Conservation (phyloP, 1,140 invertebrate genomes). For the Drosophila arawakana region DNA sequence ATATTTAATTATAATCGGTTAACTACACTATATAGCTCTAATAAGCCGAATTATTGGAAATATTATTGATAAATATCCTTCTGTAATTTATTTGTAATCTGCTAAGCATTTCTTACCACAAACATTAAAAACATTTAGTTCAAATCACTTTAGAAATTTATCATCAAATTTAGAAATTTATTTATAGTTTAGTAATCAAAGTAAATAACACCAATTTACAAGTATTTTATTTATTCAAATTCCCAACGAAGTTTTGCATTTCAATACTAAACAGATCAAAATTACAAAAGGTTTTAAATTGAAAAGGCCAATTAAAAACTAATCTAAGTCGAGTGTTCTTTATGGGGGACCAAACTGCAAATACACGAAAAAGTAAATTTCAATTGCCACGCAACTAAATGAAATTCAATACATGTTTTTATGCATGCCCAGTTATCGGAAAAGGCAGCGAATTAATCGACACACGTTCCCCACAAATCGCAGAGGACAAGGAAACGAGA, state of each 20-base stretch:
- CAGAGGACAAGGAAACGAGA: neutral
- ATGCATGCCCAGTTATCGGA: constrained; percentile 59
- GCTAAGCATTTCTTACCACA: too few relatives aligned
- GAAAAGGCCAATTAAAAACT: neutral
- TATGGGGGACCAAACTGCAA: neutral
- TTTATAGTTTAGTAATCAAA: too few relatives aligned
- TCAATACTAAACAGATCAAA: neutral
- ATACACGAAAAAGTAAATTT: neutral
- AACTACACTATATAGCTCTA: too few relatives aligned
- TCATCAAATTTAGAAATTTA: too few relatives aligned
- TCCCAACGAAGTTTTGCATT: neutral
- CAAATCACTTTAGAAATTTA: too few relatives aligned
- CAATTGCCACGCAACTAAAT: constrained; percentile 32
- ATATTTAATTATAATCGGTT: too few relatives aligned
- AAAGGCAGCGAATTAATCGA: constrained; percentile 66
- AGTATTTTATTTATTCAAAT: neutral
- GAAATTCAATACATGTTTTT: constrained; percentile 68
- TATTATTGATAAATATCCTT: too few relatives aligned
- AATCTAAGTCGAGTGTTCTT: constrained; percentile 10
- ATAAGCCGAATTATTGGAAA: too few relatives aligned
- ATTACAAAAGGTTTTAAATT: neutral
- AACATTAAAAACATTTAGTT: too few relatives aligned
- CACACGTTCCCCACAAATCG: constrained; percentile 72
- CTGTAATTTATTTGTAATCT: too few relatives aligned
- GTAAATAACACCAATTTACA: too few relatives aligned